phyloP scores from a whole-genome alignment of 2,113 vertebrate genomes.

The Tragelaphus strepsiceros region DNA sequence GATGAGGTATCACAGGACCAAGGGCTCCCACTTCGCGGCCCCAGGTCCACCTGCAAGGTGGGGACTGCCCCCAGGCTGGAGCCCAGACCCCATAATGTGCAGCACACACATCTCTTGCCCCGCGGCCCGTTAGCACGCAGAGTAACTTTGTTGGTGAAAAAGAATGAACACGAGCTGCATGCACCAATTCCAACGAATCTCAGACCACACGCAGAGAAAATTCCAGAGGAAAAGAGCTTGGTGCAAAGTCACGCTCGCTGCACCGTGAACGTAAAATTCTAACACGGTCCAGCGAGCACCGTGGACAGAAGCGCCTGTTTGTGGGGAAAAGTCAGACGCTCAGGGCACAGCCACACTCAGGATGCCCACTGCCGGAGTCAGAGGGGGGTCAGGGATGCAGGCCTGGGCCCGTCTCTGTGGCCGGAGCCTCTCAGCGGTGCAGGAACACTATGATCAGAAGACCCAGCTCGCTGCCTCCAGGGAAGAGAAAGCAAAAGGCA shows the following conservation, averaged over 20 bases:
- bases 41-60: neutral
- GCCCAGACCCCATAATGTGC: neutral
- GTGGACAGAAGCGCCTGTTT: neutral
- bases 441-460: neutral
- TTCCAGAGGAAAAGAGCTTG: too few species aligned
- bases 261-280: accelerated
- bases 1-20: accelerated
- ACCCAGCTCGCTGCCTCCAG: neutral
- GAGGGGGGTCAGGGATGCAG: accelerated
- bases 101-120: neutral
- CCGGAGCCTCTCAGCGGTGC: neutral
- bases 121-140: accelerated
- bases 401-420: accelerated
- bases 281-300: accelerated
- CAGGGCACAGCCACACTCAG: accelerated
- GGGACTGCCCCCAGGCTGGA: neutral
- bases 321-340: neutral
- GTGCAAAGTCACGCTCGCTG: neutral
- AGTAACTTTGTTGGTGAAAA: neutral
- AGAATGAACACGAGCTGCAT: accelerated
- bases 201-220: accelerated
- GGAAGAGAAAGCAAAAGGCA: neutral
- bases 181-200: accelerated
- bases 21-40: neutral
- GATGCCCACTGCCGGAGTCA: accelerated